Evolutionary conservation across 2,113 vertebrate species (phyloP).

Genomic region (Trematocara unimaculatum): DNA sequence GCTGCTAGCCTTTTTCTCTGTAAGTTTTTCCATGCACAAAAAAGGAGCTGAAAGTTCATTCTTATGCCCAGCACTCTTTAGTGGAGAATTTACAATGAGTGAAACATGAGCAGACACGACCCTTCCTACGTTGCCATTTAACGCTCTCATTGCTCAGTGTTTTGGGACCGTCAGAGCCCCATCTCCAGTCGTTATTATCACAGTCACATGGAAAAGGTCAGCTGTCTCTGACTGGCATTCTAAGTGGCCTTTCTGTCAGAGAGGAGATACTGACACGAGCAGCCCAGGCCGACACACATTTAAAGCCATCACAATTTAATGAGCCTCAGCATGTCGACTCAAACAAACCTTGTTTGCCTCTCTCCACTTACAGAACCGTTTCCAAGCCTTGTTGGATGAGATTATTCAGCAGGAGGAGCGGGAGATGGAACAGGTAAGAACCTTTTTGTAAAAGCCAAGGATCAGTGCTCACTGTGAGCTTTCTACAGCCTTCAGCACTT

Average conservation of each 20-base stretch:
- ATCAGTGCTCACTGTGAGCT: neutral
- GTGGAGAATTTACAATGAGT: constrained; percentile 20
- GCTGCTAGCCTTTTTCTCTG: neutral
- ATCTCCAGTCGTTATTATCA: constrained; percentile 55
- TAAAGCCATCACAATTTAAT: constrained; percentile 47
- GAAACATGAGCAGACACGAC: constrained; percentile 31
- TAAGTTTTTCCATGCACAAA: neutral
- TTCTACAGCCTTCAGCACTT: constrained; percentile 3
- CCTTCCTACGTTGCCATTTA: constrained; percentile 44
- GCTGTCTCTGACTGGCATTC: constrained; percentile 55
- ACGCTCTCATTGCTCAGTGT: constrained; percentile 15
- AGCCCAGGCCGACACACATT: constrained; percentile 22
- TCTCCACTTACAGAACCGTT: constrained; percentile 80
- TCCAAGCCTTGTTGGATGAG: constrained; percentile 90
- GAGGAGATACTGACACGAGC: constrained; percentile 34
- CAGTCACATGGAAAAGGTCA: constrained; percentile 65
- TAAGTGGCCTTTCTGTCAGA: constrained; percentile 54
- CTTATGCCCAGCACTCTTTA: constrained; percentile 10
- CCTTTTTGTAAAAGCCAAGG: neutral
- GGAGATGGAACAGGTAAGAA: constrained; percentile 90
- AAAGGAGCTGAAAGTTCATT: neutral
- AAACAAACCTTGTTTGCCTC: constrained; percentile 37
- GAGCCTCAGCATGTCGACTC: constrained; percentile 30
- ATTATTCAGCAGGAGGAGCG: constrained; percentile 93
- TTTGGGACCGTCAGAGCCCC: constrained; percentile 26